phyloP scores from a whole-genome alignment of 2,888 invertebrate species.

The Camptogramma bilineatum region DNA sequence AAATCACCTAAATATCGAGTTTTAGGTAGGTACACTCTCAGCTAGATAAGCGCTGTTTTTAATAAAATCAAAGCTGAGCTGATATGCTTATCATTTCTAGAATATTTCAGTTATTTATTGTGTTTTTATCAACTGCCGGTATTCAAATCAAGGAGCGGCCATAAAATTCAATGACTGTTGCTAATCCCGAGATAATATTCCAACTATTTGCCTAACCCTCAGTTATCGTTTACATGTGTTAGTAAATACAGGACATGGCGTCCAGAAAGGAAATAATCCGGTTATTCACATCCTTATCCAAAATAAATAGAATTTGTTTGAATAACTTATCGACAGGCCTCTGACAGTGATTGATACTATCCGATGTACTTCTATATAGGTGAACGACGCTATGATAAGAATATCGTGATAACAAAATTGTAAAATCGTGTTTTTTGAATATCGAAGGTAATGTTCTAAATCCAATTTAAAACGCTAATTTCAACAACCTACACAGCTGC shows the following conservation, averaged over 20 bases:
- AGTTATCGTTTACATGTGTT: conserved; percentile 67
- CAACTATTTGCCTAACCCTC: conserved; percentile 48
- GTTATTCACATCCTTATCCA: conserved; percentile 71
- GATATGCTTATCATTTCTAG: too few relatives aligned
- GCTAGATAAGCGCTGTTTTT: too few relatives aligned
- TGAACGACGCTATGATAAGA: conserved; percentile 1
- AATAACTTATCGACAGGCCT: conserved; percentile 41
- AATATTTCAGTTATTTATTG: too few relatives aligned
- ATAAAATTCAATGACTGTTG: conserved; percentile 40
- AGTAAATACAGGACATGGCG: conserved; percentile 60
- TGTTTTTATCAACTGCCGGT: conserved; percentile 17
- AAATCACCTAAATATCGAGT: too few relatives aligned
- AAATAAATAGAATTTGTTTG: conserved; percentile 50
- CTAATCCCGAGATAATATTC: conserved; percentile 47
- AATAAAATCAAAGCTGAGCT: too few relatives aligned
- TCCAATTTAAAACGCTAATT: not conserved
- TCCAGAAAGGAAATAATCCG: conserved; percentile 72
- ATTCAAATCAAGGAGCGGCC: conserved; percentile 42
- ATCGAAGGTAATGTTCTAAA: not conserved
- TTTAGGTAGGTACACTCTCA: too few relatives aligned
- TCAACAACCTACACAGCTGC: conserved; percentile 47
- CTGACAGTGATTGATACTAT: conserved; percentile 66
- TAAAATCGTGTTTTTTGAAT: not conserved
- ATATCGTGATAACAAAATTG: not conserved
- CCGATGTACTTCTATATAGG: conserved; percentile 15